These are phyloP conservation scores for Chaenogobius annularis DNA, from an alignment of 2,113 vertebrate species.

Conservation along the genomic window DNA sequence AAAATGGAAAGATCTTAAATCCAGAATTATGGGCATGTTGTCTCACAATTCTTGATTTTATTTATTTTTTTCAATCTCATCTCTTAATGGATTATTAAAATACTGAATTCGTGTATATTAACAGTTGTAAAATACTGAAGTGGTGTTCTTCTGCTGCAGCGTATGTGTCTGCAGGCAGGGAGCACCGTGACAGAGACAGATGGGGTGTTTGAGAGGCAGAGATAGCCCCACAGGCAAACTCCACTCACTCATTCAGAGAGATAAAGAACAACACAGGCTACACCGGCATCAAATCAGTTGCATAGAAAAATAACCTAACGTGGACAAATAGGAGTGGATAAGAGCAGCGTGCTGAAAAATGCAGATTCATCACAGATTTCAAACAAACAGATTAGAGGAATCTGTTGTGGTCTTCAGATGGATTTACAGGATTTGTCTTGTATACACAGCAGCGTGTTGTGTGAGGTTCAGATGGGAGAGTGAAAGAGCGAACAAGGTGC, in stretches of 20 bases:
- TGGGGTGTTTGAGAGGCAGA: conserved; percentile 71
- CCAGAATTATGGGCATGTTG: too few relatives aligned
- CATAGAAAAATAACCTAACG: conserved; percentile 56
- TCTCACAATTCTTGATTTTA: too few relatives aligned
- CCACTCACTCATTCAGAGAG: conserved; percentile 66
- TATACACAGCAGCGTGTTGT: conserved; percentile 57
- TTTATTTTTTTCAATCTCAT: not conserved
- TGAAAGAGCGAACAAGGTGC: conserved; percentile 44
- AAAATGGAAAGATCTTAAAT: too few relatives aligned
- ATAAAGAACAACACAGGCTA: conserved; percentile 51
- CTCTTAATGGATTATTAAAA: not conserved
- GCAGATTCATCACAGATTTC: conserved; percentile 66
- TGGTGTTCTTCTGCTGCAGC: conserved; percentile 9
- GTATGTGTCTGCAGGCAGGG: conserved; percentile 14
- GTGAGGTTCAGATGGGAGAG: conserved; percentile 46
- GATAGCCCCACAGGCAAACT: conserved; percentile 68
- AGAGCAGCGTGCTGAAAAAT: conserved; percentile 45
- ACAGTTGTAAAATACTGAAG: not conserved
- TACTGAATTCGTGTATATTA: not conserved
- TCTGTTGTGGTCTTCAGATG: conserved; percentile 54
- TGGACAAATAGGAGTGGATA: conserved; percentile 64
- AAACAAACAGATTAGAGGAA: conserved; percentile 71
- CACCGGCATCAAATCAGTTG: conserved; percentile 47
- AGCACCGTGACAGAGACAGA: conserved; percentile 60
- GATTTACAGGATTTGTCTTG: conserved; percentile 65